Evolutionary conservation across 1,140 invertebrate species (phyloP).

Genomic region (Eupristina koningsbergeri): DNA sequence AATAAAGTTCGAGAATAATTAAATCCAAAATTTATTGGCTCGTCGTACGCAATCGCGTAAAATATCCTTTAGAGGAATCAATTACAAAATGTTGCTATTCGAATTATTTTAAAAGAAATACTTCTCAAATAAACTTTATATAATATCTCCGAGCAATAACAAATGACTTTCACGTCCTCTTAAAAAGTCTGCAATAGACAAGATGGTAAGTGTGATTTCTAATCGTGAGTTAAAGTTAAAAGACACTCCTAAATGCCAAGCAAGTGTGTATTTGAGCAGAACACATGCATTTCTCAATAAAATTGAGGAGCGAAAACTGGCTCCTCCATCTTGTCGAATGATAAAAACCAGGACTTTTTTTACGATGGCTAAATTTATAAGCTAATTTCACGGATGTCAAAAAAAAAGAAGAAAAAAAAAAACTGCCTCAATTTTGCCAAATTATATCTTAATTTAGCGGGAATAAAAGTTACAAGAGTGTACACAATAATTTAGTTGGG

Average conservation of each 20-base stretch:
- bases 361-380: neutral
- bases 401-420: too few species aligned
- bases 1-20: neutral
- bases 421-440: too few species aligned
- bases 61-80: neutral
- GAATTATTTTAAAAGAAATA: neutral
- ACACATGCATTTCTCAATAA: conserved; percentile 31
- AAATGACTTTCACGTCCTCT: conserved; percentile 18
- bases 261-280: neutral
- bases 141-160: neutral
- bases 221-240: conserved; percentile 27
- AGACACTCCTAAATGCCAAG: neutral
- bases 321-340: neutral
- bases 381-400: neutral
- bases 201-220: conserved; percentile 21
- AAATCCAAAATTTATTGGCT: neutral
- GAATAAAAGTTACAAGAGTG: too few species aligned
- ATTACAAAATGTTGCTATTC: neutral
- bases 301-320: conserved; percentile 24
- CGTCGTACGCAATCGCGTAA: neutral
- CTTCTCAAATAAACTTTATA: neutral
- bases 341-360: neutral
- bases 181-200: neutral
- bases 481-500: too few species aligned
- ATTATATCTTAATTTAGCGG: too few species aligned